Evolutionary conservation across 2,113 vertebrate species (phyloP).

Genomic region (Oryzias javanicus): DNA sequence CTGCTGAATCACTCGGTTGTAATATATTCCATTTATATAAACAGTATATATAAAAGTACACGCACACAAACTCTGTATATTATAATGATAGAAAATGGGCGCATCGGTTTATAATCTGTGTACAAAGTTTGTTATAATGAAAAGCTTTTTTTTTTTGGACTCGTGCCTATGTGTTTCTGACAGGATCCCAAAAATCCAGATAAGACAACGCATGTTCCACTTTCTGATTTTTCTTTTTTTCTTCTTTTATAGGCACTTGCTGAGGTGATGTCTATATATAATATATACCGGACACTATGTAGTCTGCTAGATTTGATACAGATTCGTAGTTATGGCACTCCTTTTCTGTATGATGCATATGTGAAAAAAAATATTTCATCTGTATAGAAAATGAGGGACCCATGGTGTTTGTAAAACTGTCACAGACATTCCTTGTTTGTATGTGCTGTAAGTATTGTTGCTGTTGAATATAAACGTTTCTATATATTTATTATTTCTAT

Average conservation of each 20-base stretch:
- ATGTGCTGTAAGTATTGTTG: constrained; percentile 99
- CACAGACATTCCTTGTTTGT: constrained; percentile 97
- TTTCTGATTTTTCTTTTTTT: constrained; percentile 44
- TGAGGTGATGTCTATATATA: constrained; percentile 99
- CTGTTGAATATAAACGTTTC: constrained; percentile 99
- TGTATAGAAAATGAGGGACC: constrained; percentile 84
- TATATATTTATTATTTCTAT: constrained; percentile 98
- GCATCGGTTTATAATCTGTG: constrained; percentile 85
- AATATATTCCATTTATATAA: constrained; percentile 78
- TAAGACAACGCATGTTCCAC: constrained; percentile 88
- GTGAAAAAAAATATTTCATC: constrained; percentile 80
- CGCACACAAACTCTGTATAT: constrained; percentile 62
- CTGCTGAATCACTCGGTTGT: constrained; percentile 83
- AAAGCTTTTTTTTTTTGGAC: constrained; percentile 86
- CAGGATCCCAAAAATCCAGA: constrained; percentile 81
- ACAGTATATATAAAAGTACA: constrained; percentile 26
- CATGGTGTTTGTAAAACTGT: constrained; percentile 97
- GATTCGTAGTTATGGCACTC: constrained; percentile 94
- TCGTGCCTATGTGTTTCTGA: constrained; percentile 95
- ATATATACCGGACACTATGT: constrained; percentile 99
- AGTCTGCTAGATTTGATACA: constrained; percentile 99
- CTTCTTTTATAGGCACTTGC: constrained; percentile 92
- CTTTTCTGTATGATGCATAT: constrained; percentile 89
- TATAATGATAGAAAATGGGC: constrained; percentile 79
- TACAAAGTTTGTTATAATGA: constrained; percentile 91